Evolutionary conservation across 2,113 vertebrate genomes (phyloP).

Genomic region (Quiscalus mexicanus): DNA sequence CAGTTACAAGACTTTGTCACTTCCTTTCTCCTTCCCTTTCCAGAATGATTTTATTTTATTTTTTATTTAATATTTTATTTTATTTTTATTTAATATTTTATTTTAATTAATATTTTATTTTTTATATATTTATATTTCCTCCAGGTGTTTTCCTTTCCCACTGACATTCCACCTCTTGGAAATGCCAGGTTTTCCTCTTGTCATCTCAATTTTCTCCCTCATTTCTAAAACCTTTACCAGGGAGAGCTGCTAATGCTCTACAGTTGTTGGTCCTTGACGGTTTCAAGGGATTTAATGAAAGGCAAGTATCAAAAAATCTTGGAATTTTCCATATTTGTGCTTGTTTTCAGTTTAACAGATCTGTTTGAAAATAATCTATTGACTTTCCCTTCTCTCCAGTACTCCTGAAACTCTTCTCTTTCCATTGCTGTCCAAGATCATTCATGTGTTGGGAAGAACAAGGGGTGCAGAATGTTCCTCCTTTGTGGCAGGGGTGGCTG

Average conservation of each 20-base stretch:
- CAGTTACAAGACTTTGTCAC: background rate
- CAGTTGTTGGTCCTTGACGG: background rate
- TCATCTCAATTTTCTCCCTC: background rate
- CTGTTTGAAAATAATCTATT: background rate
- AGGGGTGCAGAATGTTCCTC: background rate
- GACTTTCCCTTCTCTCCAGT: accelerated
- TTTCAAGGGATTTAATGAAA: background rate
- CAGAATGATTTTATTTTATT: background rate
- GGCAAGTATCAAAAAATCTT: background rate
- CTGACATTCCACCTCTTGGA: background rate
- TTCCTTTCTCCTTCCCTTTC: background rate
- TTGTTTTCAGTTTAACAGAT: background rate
- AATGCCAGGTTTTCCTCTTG: background rate
- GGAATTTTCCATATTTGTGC: background rate
- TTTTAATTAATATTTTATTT: background rate
- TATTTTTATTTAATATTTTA: background rate
- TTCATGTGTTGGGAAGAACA: background rate
- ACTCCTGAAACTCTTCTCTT: background rate
- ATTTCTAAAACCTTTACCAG: background rate
- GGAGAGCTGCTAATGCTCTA: background rate
- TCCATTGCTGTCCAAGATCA: background rate
- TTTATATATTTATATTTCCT: too few species aligned
- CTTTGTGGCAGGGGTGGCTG: background rate
- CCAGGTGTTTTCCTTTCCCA: background rate
- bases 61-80: background rate